phyloP scores from a whole-genome alignment of 2,797 vertebrate species.

The Petrocephalus sullivani region DNA sequence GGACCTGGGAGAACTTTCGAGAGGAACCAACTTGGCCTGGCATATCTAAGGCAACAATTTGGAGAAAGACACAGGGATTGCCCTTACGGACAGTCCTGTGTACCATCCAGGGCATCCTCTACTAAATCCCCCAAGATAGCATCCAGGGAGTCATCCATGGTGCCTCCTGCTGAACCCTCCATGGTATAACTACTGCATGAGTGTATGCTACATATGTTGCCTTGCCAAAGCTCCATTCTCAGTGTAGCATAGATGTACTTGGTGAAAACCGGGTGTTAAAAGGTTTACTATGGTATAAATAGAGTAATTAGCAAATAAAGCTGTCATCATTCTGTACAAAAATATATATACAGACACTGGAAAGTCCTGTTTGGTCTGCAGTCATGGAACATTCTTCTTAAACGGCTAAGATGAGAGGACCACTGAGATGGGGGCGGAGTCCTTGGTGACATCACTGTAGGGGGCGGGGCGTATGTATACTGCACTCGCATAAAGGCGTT shows the following conservation, averaged over 20 bases:
- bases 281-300: constrained; percentile 7
- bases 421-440: not conserved
- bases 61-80: not conserved
- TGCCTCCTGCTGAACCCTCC: not conserved
- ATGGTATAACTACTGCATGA: not conserved
- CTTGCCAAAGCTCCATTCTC: constrained; percentile 4
- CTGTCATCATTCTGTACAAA: not conserved
- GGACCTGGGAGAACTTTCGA: no score
- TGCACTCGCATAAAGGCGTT: not conserved
- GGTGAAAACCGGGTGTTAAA: not conserved
- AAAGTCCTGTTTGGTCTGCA: constrained; percentile 25
- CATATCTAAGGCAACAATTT: constrained; percentile 5
- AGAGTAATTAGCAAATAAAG: constrained; percentile 18
- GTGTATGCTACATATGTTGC: constrained; percentile 10
- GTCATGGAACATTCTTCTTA: constrained; percentile 18
- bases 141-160: not conserved
- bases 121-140: not conserved
- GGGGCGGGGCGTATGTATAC: not conserved
- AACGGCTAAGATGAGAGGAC: not conserved
- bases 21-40: not conserved
- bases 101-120: not conserved
- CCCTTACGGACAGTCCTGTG: not conserved
- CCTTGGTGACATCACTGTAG: not conserved
- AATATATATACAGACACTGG: constrained; percentile 16
- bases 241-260: not conserved